Percentiles rank a stretch among this genome's conserved stretches.
These are phyloP conservation scores for Larimichthys polyactis DNA, from an alignment of 2,113 vertebrate genomes.

Conservation along the genomic window DNA sequence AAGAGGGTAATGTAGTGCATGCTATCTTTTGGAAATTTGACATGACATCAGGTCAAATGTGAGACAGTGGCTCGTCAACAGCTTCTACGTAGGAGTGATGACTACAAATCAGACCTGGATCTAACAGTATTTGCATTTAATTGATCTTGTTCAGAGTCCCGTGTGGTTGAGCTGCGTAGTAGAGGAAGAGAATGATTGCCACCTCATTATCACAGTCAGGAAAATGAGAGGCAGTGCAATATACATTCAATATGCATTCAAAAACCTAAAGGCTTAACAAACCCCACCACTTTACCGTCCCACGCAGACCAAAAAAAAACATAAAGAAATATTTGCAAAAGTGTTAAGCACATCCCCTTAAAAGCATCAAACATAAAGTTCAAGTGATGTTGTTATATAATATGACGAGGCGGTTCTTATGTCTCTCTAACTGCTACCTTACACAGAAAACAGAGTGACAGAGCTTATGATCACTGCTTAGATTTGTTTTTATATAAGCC, in stretches of 20 bases:
- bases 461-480: constrained; percentile 26
- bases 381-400: constrained; percentile 15
- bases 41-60: constrained; percentile 39
- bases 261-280: not conserved
- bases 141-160: constrained; percentile 50
- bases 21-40: constrained; percentile 7
- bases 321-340: not conserved
- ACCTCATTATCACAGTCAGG: constrained; percentile 44
- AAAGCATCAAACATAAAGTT: constrained; percentile 18
- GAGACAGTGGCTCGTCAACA: constrained; percentile 24
- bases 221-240: constrained; percentile 33
- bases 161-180: constrained; percentile 42
- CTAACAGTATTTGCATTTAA: constrained; percentile 60
- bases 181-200: constrained; percentile 41
- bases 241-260: constrained; percentile 2
- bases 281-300: not conserved
- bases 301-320: constrained; percentile 17
- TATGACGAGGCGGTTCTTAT: constrained; percentile 5
- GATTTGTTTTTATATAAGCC: constrained; percentile 40
- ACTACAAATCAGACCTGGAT: constrained; percentile 46
- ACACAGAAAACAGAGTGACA: constrained; percentile 4
- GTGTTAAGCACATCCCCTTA: not conserved
- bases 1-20: not conserved
- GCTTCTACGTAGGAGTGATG: constrained; percentile 24
- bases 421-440: constrained; percentile 17